phyloP scores from a whole-genome alignment of 2,113 vertebrate species.

The Odontophorus gujanensis region DNA sequence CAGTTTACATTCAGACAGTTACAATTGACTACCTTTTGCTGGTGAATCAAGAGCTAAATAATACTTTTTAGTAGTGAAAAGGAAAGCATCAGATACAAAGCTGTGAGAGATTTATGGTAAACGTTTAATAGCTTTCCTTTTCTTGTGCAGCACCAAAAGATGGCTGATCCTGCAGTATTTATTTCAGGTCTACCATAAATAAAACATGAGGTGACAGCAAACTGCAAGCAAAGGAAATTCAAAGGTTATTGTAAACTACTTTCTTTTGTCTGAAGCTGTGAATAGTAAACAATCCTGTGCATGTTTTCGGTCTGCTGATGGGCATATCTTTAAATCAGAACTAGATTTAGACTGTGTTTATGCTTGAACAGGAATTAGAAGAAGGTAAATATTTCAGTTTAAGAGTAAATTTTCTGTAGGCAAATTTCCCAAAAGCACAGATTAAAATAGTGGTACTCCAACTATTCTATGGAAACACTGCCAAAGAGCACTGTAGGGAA shows the following conservation, averaged over 20 bases:
- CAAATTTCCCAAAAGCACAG: not conserved
- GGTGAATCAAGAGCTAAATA: conserved; percentile 3
- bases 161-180: conserved; percentile 55
- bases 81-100: not conserved
- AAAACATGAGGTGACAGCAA: conserved; percentile 49
- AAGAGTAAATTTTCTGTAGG: not conserved
- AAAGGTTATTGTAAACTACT: conserved; percentile 31
- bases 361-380: not conserved
- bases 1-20: not conserved
- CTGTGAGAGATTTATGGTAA: not conserved
- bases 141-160: conserved; percentile 6
- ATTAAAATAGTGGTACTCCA: not conserved
- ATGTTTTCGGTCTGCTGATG: not conserved
- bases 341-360: not conserved
- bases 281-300: conserved; percentile 10
- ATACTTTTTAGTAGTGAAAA: not conserved
- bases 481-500: not conserved
- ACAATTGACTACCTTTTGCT: not conserved
- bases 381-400: not conserved
- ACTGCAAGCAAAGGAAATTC: conserved; percentile 5
- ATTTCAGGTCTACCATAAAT: conserved; percentile 61
- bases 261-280: conserved; percentile 44
- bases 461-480: not conserved
- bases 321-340: not conserved
- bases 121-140: conserved; percentile 56